phyloP scores from a whole-genome alignment of 2,888 invertebrate genomes.

The Nomada lathburiana region DNA sequence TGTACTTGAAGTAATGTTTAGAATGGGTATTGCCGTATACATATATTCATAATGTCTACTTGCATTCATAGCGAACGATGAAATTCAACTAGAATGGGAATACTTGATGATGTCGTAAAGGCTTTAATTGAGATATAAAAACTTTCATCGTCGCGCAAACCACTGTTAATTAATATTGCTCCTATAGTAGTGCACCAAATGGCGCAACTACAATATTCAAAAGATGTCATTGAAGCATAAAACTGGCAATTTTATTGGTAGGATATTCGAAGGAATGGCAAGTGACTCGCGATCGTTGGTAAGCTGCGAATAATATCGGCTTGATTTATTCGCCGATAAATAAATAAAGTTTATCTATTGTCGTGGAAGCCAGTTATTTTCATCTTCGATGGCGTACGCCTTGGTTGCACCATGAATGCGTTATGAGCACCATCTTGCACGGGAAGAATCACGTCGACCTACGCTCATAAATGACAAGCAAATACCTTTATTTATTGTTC shows the following conservation, averaged over 20 bases:
- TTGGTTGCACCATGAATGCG: conserved; percentile 10
- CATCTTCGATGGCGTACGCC: conserved; percentile 1
- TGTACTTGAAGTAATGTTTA: no score
- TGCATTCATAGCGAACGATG: not conserved
- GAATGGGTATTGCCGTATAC: no score
- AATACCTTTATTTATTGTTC: conserved; percentile 54
- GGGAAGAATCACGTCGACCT: conserved; percentile 29
- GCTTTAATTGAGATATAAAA: conserved; percentile 7
- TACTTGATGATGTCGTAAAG: not conserved
- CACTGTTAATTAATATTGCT: conserved; percentile 17
- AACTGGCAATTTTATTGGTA: not conserved
- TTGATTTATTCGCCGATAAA: conserved; percentile 29
- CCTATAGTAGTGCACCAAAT: not conserved
- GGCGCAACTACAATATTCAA: not conserved
- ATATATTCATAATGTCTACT: not conserved
- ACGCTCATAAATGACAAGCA: conserved; percentile 48
- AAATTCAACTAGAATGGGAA: not conserved
- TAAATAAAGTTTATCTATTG: conserved; percentile 36
- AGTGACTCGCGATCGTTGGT: not conserved
- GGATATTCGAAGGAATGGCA: conserved; percentile 3
- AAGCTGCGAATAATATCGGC: conserved; percentile 11
- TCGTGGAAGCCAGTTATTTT: conserved; percentile 21
- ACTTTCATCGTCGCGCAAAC: not conserved
- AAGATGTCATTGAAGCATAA: not conserved
- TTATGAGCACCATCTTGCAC: conserved; percentile 24